Evolutionary conservation across 2,797 vertebrate species (phyloP).

Genomic region (Peromyscus melanophrys): DNA sequence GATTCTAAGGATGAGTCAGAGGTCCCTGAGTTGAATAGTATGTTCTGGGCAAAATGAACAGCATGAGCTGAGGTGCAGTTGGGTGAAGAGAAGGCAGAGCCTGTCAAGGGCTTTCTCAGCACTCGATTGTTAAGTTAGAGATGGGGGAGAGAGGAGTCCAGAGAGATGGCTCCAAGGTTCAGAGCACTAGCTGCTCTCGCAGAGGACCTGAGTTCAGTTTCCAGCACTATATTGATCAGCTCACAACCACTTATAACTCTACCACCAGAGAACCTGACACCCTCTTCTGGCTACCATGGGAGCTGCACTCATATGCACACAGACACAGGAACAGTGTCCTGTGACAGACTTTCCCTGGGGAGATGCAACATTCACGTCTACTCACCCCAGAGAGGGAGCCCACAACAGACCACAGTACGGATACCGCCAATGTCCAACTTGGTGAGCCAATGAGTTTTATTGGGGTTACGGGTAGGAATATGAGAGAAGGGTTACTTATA

Average conservation of each 20-base stretch:
- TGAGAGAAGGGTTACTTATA: background rate
- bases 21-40: background rate
- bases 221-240: background rate
- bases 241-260: background rate
- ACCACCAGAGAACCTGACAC: background rate
- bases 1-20: background rate
- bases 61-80: background rate
- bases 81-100: background rate
- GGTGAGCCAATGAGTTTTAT: background rate
- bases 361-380: background rate
- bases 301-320: too few relatives aligned
- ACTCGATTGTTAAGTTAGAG: background rate
- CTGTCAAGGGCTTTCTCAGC: background rate
- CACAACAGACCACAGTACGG: background rate
- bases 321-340: background rate
- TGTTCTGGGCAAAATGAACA: background rate
- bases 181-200: background rate
- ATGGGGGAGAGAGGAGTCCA: background rate
- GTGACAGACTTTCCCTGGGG: background rate
- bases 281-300: background rate
- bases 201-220: background rate
- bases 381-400: background rate
- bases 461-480: background rate
- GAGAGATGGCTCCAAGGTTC: background rate
- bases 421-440: background rate